Percentiles rank a stretch among this genome's conserved stretches.
Evolutionary conservation across 2,888 invertebrate species (phyloP).

Genomic region (Mythimna pallens): DNA sequence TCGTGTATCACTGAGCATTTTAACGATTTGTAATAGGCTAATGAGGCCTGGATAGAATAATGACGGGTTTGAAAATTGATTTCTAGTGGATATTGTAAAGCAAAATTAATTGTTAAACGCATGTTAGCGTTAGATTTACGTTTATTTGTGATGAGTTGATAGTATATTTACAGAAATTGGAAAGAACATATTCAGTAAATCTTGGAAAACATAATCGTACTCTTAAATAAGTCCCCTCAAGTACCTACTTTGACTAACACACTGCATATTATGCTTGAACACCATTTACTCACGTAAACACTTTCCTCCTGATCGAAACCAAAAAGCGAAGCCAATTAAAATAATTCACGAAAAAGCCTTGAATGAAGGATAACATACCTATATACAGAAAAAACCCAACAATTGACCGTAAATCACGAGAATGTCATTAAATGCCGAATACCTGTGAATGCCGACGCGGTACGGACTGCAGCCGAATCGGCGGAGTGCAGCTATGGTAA

Average conservation of each 20-base stretch:
- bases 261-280: not conserved
- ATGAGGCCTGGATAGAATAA: no score
- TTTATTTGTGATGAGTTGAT: no score
- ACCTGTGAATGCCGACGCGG: constrained; percentile 41
- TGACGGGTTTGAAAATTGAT: no score
- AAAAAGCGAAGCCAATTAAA: constrained; percentile 14
- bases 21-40: no score
- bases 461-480: constrained; percentile 35
- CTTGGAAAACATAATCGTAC: no score
- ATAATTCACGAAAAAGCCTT: constrained; percentile 17
- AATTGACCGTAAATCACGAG: constrained; percentile 39
- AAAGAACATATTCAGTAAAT: no score
- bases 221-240: not conserved
- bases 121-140: no score
- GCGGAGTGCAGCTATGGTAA: constrained; percentile 48
- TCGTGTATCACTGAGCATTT: no score
- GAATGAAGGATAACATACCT: constrained; percentile 7
- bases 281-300: not conserved
- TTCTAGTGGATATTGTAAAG: no score
- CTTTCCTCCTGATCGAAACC: not conserved
- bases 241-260: not conserved
- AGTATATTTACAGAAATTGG: no score
- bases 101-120: no score
- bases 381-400: constrained; percentile 27
- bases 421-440: constrained; percentile 45